Percentiles rank a stretch among this genome's conserved stretches.
These are phyloP conservation scores for Rhea pennata DNA, from an alignment of 2,113 vertebrate genomes.

Conservation along the genomic window DNA sequence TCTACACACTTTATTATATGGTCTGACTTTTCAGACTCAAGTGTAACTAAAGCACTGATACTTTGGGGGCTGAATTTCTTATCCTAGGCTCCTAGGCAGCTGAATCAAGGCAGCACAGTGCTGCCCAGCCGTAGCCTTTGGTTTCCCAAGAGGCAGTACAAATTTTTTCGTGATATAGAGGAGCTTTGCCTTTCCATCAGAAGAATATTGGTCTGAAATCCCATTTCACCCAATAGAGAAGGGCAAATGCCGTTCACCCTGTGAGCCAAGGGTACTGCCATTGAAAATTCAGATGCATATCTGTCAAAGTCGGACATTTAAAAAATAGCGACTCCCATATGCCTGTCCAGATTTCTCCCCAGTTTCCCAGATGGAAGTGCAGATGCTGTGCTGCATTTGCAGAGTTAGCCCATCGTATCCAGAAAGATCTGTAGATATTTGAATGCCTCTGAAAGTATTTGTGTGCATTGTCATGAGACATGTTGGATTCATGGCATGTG, in stretches of 20 bases:
- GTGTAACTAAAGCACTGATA: neutral
- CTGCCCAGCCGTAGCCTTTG: neutral
- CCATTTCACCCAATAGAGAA: neutral
- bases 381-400: neutral
- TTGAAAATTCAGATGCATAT: neutral
- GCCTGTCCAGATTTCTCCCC: slow-evolving; percentile 36
- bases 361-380: slow-evolving; percentile 49
- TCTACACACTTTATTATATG: neutral
- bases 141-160: neutral
- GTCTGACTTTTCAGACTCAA: neutral
- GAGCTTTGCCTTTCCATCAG: neutral
- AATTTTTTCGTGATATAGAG: neutral
- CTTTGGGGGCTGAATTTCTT: neutral
- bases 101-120: neutral
- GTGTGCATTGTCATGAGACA: neutral
- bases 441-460: neutral
- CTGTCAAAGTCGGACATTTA: neutral
- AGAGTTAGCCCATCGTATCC: neutral
- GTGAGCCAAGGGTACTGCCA: neutral
- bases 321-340: slow-evolving; percentile 26
- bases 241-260: neutral
- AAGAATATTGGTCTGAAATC: neutral
- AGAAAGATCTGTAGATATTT: neutral
- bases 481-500: fast-evolving
- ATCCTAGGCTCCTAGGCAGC: neutral